Evolutionary conservation across 1,140 invertebrate species (phyloP), one percentile per base, ranked within the genome.

Genomic region (Himalopsyche phryganea): DNA sequence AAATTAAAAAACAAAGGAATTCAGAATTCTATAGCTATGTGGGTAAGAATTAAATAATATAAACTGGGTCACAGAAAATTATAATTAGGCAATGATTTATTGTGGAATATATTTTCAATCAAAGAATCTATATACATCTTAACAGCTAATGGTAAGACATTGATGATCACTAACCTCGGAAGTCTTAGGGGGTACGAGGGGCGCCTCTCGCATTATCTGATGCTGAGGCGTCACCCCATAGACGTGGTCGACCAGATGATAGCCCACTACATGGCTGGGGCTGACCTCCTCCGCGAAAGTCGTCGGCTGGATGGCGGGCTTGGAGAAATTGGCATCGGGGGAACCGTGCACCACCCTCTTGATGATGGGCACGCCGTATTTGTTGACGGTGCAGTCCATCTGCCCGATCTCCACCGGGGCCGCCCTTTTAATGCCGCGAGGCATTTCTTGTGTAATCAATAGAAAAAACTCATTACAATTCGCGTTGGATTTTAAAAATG

Each of bases 181-280:
- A 53, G 73, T 77, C 68, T 77, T 78, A 59, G 76, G 75, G 65
- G 76, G 76, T 66, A 70, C 73, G 36, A 74, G 65, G 56, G 71
- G 76, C 60, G 73, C 74, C 65, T 76, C 76, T 40, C 75, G 70
- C 67, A 85, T 81, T 63, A 87, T 81, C 74, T 89, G 84, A 68
- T 86, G 83, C 72, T 86, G 83, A 67, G 88, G 88, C 49, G 88
- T 90, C 60, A 87, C 87, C 42, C 88, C 88, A 75, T 91, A 92
- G 55, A 88, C 89, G 71, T 92, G 90, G 75, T 92, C 90, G 58
- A 90, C 80, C 58, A 92, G 80, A 74, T 92, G 89, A 47, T 85
- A 85, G 74, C 84, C 87, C 58, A 85, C 75, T 58, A 73, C 67
- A 67, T 75, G 73, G 65, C 69, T 70, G 50, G 84, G 64, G 73